phyloP scores from a whole-genome alignment of 1,140 invertebrate species.

The Drosophila tropicalis region DNA sequence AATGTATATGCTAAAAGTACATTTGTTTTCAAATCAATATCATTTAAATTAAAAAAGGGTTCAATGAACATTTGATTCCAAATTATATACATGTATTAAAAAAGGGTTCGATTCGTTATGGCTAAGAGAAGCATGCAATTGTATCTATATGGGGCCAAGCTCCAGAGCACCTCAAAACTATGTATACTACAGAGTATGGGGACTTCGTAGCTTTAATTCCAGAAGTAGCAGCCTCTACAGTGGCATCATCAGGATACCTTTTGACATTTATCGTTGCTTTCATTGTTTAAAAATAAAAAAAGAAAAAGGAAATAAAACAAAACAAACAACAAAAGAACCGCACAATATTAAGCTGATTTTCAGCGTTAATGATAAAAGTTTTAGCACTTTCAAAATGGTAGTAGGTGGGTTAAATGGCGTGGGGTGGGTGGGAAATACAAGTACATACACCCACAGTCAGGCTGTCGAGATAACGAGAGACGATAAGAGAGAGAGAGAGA shows the following conservation, averaged over 20 bases:
- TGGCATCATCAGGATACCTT: conserved; percentile 53
- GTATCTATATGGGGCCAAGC: too few relatives aligned
- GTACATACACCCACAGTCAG: neutral
- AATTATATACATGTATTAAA: too few relatives aligned
- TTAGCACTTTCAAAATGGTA: conserved; percentile 30
- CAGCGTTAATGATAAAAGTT: conserved; percentile 77
- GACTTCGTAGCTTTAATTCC: neutral
- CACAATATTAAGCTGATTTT: conserved; percentile 70
- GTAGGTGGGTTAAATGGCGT: neutral
- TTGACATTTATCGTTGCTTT: conserved; percentile 63
- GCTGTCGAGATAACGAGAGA: neutral
- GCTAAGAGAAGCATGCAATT: too few relatives aligned
- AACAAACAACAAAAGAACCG: conserved; percentile 28
- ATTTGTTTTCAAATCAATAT: too few relatives aligned
- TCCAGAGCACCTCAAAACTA: too few relatives aligned
- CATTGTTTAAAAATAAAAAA: neutral
- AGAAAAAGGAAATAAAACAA: neutral
- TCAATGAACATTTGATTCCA: too few relatives aligned
- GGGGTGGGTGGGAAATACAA: too few relatives aligned
- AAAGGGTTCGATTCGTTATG: too few relatives aligned
- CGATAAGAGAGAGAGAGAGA: neutral
- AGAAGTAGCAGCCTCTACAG: neutral
- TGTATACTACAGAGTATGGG: neutral
- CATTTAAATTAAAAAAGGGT: too few relatives aligned
- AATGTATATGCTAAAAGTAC: too few relatives aligned